Evolutionary conservation across 2,888 invertebrate genomes (phyloP), one percentile per base, ranked within the genome.

Genomic region (Octonoba sinensis): DNA sequence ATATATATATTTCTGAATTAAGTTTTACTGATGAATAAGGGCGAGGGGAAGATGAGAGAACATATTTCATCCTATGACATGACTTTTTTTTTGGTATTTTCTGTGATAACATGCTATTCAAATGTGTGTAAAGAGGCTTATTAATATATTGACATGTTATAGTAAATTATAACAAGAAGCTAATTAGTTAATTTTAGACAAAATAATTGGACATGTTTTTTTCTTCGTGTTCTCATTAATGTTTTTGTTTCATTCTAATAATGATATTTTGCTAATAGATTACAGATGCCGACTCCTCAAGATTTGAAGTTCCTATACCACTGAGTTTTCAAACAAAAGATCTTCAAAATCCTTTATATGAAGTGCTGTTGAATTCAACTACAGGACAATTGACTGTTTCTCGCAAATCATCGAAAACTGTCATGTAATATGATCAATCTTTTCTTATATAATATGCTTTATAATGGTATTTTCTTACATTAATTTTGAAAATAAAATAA

Each of bases 241-340:
- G 13, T 12, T 60, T n/a, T 54, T 51, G n/a, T 13, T 59, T 60
- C 12, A 3, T 36, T 27, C 13, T 27, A 15, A 60, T 15, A 20
- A 20, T 57, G 22, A 1, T 72, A n/a, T 59, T n/a, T 15, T 51
- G n/a, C 51, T 57, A 22, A 24, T 24, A 83, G 82, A 82, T 84
- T 27, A 82, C 77, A 49, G 84, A 84, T 71, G 51, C 72, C 6
- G 70, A 64, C 51, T 51, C 73, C 11, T 24, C 22, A 8, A 51
- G 84, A 56, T 84, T 59, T 60, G 82, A 84, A 70, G 74, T 78
- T 3, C 82, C 84, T 16, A 64, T 82, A 20, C 71, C 77, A n/a
- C 27, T 82, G 13, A 57, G 70, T 57, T 62, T 57, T 64, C 62
- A 51, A 12, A 44, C 67, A 1, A 65, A 75, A 59, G 57, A 49